Evolutionary conservation across 2,888 invertebrate species (phyloP).

Genomic region (Yponomeuta malinellus): DNA sequence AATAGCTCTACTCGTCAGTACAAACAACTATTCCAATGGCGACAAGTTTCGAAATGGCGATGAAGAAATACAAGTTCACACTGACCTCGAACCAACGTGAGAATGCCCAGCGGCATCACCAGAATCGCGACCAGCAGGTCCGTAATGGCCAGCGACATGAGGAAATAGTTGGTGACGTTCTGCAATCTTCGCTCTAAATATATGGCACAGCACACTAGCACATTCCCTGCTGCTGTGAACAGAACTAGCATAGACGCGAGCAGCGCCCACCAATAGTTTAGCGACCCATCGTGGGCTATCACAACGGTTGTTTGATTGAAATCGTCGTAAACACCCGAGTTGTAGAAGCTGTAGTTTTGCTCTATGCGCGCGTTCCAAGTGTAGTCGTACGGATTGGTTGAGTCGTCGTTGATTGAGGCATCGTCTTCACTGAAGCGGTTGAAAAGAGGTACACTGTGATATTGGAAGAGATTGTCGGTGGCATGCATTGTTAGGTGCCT

Average conservation of each 20-base stretch:
- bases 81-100: slow-evolving; percentile 85
- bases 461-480: slow-evolving; percentile 32
- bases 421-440: slow-evolving; percentile 22
- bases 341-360: background rate
- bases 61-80: background rate
- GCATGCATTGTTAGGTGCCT: slow-evolving; percentile 56
- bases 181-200: slow-evolving; percentile 93
- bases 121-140: slow-evolving; percentile 95
- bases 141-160: slow-evolving; percentile 96
- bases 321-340: slow-evolving; percentile 15
- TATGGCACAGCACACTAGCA: slow-evolving; percentile 95
- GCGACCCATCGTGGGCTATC: slow-evolving; percentile 29
- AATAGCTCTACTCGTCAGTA: too few species aligned
- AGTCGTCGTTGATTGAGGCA: slow-evolving; percentile 26
- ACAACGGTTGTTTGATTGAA: slow-evolving; percentile 30
- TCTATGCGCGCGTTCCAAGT: slow-evolving; percentile 5
- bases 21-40: too few species aligned
- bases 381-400: slow-evolving; percentile 32
- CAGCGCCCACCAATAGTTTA: slow-evolving; percentile 89
- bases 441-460: slow-evolving; percentile 22
- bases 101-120: slow-evolving; percentile 96
- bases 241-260: slow-evolving; percentile 85
- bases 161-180: slow-evolving; percentile 97
- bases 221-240: slow-evolving; percentile 93
- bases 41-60: too few species aligned